Conservation (phyloP, 2,797 vertebrate species). For the Danio kyathit region DNA sequence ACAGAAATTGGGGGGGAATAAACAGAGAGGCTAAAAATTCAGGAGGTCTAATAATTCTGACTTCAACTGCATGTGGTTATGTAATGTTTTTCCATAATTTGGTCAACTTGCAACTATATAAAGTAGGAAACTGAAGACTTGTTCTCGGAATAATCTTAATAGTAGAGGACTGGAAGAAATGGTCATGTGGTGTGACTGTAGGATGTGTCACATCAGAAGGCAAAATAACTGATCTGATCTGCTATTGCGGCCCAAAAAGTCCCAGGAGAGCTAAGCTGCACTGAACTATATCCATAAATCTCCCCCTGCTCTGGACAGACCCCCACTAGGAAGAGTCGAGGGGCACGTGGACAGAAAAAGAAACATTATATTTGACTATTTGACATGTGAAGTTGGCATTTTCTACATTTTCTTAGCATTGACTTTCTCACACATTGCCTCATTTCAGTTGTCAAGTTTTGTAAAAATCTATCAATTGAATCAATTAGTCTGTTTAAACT, state of each 20-base stretch:
- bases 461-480: too few species aligned
- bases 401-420: neutral
- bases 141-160: constrained; percentile 1
- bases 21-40: too few species aligned
- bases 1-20: too few species aligned
- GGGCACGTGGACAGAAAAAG: constrained; percentile 4
- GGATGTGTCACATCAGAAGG: constrained; percentile 57
- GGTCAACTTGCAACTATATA: neutral
- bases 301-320: neutral
- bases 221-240: neutral
- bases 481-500: too few species aligned
- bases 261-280: constrained; percentile 49
- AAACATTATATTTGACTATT: neutral
- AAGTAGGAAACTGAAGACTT: neutral
- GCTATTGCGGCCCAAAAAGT: constrained; percentile 32
- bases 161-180: neutral
- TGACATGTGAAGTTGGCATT: neutral
- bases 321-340: neutral
- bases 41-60: too few species aligned
- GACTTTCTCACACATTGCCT: too few species aligned
- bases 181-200: constrained; percentile 31
- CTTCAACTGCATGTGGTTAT: neutral
- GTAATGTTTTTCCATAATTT: neutral
- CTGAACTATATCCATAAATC: constrained; percentile 23
- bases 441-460: too few species aligned